Percentiles rank a stretch among this genome's conserved stretches.
Evolutionary conservation across 2,888 invertebrate genomes (phyloP).

Genomic region (Hypomecis punctinalis): DNA sequence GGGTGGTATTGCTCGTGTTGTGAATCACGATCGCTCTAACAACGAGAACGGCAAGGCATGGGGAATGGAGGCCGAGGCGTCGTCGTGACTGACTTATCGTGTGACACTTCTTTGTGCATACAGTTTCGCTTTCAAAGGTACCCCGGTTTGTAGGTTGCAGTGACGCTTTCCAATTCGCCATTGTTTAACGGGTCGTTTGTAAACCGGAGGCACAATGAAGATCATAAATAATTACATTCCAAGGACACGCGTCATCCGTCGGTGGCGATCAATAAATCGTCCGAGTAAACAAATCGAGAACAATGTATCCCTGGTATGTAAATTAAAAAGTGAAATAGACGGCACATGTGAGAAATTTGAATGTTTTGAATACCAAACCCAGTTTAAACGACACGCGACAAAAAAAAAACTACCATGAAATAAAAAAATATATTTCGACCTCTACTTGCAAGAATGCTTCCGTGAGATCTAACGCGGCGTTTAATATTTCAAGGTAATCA

Average conservation of each 20-base stretch:
- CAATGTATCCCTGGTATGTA: conserved; percentile 9
- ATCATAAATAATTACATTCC: conserved; percentile 15
- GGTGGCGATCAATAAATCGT: neutral
- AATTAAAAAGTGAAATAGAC: neutral
- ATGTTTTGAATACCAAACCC: conserved; percentile 10
- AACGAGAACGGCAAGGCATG: conserved; percentile 8
- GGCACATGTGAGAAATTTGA: conserved; percentile 5
- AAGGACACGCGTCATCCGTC: conserved; percentile 12
- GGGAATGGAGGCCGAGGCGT: conserved; percentile 8
- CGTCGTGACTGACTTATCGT: neutral
- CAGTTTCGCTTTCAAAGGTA: conserved; percentile 19
- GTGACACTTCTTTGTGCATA: conserved; percentile 32
- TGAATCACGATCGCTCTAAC: conserved; percentile 5
- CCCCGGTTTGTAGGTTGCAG: conserved; percentile 11
- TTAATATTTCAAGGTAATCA: too few relatives aligned
- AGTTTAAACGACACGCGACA: neutral
- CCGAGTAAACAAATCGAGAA: conserved; percentile 9
- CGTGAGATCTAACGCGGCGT: too few relatives aligned
- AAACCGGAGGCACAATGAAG: conserved; percentile 20
- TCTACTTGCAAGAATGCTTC: too few relatives aligned
- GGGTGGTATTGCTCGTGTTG: conserved; percentile 45
- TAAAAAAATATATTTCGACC: neutral
- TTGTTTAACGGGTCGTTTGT: conserved; percentile 13
- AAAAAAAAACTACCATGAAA: neutral
- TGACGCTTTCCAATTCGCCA: conserved; percentile 25